A percentile compares a stretch with the other conserved stretches of the same genome.
phyloP scores from a whole-genome alignment of 2,113 vertebrate species.

The Pantherophis guttatus region DNA sequence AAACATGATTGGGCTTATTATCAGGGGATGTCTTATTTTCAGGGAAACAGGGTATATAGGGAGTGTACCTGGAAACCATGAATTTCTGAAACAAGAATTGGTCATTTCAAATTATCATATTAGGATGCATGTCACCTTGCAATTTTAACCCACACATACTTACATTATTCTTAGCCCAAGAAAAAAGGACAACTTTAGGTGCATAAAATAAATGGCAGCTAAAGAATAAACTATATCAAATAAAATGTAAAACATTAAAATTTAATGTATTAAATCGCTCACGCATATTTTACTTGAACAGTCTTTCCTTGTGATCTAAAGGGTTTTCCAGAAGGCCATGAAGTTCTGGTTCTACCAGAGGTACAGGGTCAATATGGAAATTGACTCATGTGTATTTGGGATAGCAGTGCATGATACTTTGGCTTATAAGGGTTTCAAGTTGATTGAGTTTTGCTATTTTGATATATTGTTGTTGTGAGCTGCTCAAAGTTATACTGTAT shows the following conservation, averaged over 20 bases:
- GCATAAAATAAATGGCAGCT: slow-evolving; percentile 25
- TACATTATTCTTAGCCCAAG: neutral
- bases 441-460: neutral
- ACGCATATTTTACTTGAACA: neutral
- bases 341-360: no score
- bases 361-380: neutral
- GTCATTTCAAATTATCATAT: neutral
- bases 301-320: neutral
- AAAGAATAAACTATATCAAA: slow-evolving; percentile 60
- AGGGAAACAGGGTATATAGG: neutral
- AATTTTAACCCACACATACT: neutral
- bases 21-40: no score
- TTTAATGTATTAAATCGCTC: neutral
- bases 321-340: neutral
- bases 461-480: neutral
- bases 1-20: no score
- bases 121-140: neutral
- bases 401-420: neutral
- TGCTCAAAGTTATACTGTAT: neutral
- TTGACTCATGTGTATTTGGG: neutral
- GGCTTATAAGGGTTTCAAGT: neutral
- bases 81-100: neutral
- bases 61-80: neutral
- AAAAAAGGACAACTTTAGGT: neutral
- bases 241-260: slow-evolving; percentile 34